These are phyloP conservation scores for Grus americana DNA, from an alignment of 2,113 vertebrate genomes.

Conservation along the genomic window DNA sequence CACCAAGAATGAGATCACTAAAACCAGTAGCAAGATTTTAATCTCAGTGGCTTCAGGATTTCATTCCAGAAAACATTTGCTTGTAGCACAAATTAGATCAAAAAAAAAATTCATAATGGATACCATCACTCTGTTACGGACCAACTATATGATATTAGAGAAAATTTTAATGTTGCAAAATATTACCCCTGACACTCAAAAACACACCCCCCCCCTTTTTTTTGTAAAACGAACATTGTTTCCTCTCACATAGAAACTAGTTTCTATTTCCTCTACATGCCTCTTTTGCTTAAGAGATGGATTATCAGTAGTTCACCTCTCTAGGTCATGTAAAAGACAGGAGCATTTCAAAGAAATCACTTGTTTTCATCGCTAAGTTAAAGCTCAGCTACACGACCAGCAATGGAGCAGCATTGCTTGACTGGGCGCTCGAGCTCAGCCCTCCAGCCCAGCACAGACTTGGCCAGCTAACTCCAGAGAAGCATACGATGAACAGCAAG, in stretches of 20 bases:
- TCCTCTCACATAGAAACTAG: conserved; percentile 26
- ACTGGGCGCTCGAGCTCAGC: background rate
- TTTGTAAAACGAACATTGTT: background rate
- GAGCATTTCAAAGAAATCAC: conserved; percentile 31
- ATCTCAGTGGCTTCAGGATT: background rate
- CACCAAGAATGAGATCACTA: background rate
- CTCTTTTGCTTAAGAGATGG: background rate
- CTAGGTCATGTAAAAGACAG: background rate
- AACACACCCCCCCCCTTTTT: rapidly evolving
- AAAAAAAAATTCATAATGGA: background rate
- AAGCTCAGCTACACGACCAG: rapidly evolving
- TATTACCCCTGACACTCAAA: background rate
- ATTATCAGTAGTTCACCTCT: background rate
- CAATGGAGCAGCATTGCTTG: background rate
- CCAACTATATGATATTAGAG: rapidly evolving
- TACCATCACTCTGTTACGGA: background rate
- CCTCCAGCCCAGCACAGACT: background rate
- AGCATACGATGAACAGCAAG: background rate
- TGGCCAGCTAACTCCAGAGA: background rate
- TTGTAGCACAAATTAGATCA: background rate
- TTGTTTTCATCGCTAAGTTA: background rate
- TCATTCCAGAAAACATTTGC: background rate
- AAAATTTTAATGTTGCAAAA: background rate
- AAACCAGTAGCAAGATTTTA: background rate
- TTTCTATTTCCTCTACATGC: conserved; percentile 55